Evolutionary conservation across 2,888 invertebrate genomes (phyloP), one percentile per base, ranked within the genome.

Genomic region (Apotomis turbidana): DNA sequence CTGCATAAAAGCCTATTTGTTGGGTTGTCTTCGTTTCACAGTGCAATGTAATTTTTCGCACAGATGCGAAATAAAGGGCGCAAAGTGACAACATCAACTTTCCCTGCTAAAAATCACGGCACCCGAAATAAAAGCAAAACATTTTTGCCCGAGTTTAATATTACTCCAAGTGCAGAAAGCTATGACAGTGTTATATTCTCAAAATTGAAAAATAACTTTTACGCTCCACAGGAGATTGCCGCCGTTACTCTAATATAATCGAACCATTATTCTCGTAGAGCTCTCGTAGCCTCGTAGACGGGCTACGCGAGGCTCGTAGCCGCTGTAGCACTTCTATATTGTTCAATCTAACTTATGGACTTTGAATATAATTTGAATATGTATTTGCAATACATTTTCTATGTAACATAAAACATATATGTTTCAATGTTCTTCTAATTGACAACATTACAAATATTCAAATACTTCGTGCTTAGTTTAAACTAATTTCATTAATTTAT

Each of bases 211-310:
- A 9, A 66, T 3, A 66, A n/a, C 27, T 3, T 57, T 57, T 66
- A 12, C 15, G 55, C 66, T 66, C 12, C 12, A 27, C 27, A 57
- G 66, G 57, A 66, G 27, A 66, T 66, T 57, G 55, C 46, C 27
- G 44, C 55, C 55, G 41, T 27, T 46, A 46, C 55, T 46, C 27
- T 27, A 46, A 66, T 66, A 27, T 66, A 57, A 66, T 66, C 55
- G 57, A 57, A 57, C 46, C 46, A 66, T 66, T 66, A 66, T 66
- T 57, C 44, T 46, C 44, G 46, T 64, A 64, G 54, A 41, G 44
- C 54, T n/a, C 36, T 36, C 64, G 64, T 66, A 57, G 57, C 55
- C 36, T 57, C 55, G 66, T 36, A 57, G 55, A 36, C 36, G 46
- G 27, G n/a, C 9, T 49, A 49, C 49, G 49, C 46, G 66, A 57